Conservation (phyloP, 2,888 invertebrate genomes). For the Azorinus chamasolen region DNA sequence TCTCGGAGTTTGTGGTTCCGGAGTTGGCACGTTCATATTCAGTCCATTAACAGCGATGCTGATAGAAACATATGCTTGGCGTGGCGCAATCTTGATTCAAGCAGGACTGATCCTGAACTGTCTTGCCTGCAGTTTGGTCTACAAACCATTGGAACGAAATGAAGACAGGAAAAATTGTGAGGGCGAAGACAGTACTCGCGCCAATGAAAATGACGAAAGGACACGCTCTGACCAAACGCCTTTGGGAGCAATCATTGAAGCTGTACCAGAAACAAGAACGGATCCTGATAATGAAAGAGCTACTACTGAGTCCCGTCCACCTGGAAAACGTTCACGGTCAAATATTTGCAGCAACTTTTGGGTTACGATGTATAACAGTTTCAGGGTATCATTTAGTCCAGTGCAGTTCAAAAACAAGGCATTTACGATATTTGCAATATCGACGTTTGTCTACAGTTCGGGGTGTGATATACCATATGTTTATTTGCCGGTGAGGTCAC, state of each 20-base stretch:
- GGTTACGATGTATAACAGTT: no score
- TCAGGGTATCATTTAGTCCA: slow-evolving; percentile 11
- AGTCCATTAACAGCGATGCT: no score
- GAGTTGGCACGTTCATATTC: no score
- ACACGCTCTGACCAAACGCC: not conserved
- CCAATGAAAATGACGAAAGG: not conserved
- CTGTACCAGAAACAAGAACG: not conserved
- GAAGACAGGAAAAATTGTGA: not conserved
- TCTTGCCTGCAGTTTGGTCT: slow-evolving; percentile 39
- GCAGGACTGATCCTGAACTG: slow-evolving; percentile 34
- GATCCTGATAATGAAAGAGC: no score
- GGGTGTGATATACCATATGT: slow-evolving; percentile 96
- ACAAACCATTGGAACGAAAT: slow-evolving; percentile 25
- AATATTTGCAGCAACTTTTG: no score
- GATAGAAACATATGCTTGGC: no score
- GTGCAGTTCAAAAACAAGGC: slow-evolving; percentile 87
- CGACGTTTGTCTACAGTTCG: slow-evolving; percentile 97
- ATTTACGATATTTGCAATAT: slow-evolving; percentile 94
- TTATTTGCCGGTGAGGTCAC: slow-evolving; percentile 92
- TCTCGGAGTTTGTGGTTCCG: no score
- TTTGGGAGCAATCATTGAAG: not conserved
- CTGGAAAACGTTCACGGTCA: no score
- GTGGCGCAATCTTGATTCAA: no score
- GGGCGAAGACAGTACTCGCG: not conserved
- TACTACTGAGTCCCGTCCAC: no score